These are phyloP conservation scores for Actinostola sp. DNA, from an alignment of 92 coral and sea anemone species.

Conservation along the genomic window DNA sequence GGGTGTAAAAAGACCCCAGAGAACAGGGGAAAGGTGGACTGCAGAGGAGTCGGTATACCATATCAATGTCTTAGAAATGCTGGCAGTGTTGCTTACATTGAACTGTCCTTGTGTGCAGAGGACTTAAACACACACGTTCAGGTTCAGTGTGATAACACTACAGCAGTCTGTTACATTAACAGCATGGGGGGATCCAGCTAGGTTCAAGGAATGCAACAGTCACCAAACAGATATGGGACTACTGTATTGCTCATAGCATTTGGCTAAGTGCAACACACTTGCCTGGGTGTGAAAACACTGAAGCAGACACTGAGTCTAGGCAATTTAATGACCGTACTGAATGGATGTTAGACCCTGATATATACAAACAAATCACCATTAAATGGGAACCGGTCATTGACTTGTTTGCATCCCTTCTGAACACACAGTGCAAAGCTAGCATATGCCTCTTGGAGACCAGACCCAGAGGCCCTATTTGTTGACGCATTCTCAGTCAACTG, in stretches of 20 bases:
- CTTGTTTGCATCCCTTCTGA: conserved; percentile 55
- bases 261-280: conserved; percentile 59
- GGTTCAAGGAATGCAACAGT: too few species aligned
- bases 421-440: conserved; percentile 24
- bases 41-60: conserved; percentile 51
- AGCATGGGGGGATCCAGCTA: conserved; percentile 70
- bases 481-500: conserved; percentile 54
- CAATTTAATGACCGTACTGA: conserved; percentile 54
- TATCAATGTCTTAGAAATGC: conserved; percentile 53
- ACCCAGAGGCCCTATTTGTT: conserved; percentile 52
- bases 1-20: conserved; percentile 39
- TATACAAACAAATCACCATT: conserved; percentile 22
- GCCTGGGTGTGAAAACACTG: conserved; percentile 53
- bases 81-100: conserved; percentile 54
- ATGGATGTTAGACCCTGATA: conserved; percentile 41
- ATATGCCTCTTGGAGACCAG: conserved; percentile 29
- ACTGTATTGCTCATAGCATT: conserved; percentile 17
- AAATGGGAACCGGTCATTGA: conserved; percentile 38
- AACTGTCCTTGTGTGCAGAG: conserved; percentile 42
- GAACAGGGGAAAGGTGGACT: conserved; percentile 61
- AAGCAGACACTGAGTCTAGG: conserved; percentile 57
- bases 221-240: conserved; percentile 49
- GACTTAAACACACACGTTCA: conserved; percentile 42
- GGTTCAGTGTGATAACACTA: conserved; percentile 65
- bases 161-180: conserved; percentile 61